Base-by-base conservation (phyloP, 2,888 invertebrate species). In the Melipona bicolor region DNA sequence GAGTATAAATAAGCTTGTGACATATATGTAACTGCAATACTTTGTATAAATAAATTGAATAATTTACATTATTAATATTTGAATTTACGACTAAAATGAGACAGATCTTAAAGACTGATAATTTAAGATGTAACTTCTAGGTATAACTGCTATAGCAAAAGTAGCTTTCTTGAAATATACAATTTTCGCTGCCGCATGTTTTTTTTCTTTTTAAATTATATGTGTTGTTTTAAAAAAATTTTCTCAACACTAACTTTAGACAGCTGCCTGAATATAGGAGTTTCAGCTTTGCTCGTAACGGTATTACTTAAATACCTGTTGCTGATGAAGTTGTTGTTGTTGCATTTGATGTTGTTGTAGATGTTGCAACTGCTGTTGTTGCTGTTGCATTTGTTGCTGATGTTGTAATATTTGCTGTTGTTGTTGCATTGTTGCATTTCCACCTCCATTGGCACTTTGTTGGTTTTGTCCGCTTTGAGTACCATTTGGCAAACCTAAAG, bases 311-410 rank as follows among this genome's bases (percentile, higher is more conserved):
- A 93, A 94, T 94, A 94, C 94, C 93, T 95, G 96, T 93, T 96
- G 96, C 89, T 96, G 96, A 92, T 96, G 92, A 79, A 95, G 95
- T 79, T 94, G 94, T 88, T 95, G 95, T 81, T 96, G 95, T 88
- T 96, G 95, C 90, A 94, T 92, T 88, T 94, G 94, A 81, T 94
- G 95, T 56, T 94, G 94, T 90, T 95, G 96, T 91, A 96, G 95
- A 88, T 95, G 93, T 81, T 96, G 96, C 72, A 95, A 95, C 90
- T 96, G 96, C 89, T 96, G 96, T 88, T 96, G 95, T 69, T 93
- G 95, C 65, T 93, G 92, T 62, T 89, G 90, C 59, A 89, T 88
- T 62, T 92, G 92, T 24, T 92, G 93, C 50, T 92, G 92, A 56
- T 90, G 91, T 15, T 93, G 93, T 21, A 91, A 84, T 64, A 92